These are phyloP conservation scores for Sebastes matsubarae DNA, from an alignment of 2,797 vertebrate genomes.

Conservation along the genomic window DNA sequence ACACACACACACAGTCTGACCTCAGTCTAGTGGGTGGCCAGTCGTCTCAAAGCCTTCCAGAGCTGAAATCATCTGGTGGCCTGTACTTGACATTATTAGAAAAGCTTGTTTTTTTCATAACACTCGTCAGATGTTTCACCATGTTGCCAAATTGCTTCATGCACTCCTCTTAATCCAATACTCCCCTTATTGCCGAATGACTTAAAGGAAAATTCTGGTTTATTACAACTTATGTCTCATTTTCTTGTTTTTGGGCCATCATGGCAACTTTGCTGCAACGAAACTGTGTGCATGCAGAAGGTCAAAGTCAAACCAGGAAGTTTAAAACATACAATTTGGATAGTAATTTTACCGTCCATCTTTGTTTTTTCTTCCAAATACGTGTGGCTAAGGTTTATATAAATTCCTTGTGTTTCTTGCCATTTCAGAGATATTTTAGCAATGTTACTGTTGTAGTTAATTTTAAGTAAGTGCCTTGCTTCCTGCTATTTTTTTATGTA, in stretches of 20 bases:
- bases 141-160: constrained; percentile 40
- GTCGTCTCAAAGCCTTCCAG: constrained; percentile 42
- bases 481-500: background rate
- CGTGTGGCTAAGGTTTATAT: too few species aligned
- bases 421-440: background rate
- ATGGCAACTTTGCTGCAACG: background rate
- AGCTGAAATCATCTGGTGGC: constrained; percentile 58
- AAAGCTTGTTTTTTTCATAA: constrained; percentile 45
- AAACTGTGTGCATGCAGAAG: background rate
- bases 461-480: background rate
- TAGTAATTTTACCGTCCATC: background rate
- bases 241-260: background rate
- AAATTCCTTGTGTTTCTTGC: background rate
- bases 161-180: constrained; percentile 12
- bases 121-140: constrained; percentile 32
- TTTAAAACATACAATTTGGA: background rate
- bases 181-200: constrained; percentile 8
- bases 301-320: background rate
- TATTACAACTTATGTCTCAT: background rate
- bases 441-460: background rate
- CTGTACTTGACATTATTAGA: constrained; percentile 53
- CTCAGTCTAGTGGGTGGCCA: constrained; percentile 68
- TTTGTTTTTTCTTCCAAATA: background rate
- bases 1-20: constrained; percentile 41
- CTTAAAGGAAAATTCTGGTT: constrained; percentile 5